phyloP scores from a whole-genome alignment of 2,797 vertebrate genomes.

The Discoglossus pictus region DNA sequence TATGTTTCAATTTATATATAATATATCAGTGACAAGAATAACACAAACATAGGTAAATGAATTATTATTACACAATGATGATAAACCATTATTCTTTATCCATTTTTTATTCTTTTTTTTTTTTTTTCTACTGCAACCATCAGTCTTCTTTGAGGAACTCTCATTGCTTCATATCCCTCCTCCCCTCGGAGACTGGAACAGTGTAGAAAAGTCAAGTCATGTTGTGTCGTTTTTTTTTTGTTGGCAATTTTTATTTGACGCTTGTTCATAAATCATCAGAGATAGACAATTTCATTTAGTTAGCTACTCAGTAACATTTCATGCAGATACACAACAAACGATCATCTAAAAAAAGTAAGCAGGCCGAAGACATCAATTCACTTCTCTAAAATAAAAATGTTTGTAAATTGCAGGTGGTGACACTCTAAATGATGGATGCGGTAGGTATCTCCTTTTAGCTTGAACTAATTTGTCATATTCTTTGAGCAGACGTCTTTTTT shows the following conservation, averaged over 20 bases:
- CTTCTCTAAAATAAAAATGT: too few species aligned
- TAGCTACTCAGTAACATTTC: too few species aligned
- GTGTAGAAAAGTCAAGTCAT: constrained; percentile 22
- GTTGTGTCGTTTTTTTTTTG: constrained; percentile 24
- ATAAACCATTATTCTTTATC: constrained; percentile 35
- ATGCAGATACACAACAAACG: too few species aligned
- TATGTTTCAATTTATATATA: constrained; percentile 57
- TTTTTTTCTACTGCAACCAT: constrained; percentile 28
- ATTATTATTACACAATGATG: constrained; percentile 25
- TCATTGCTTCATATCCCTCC: constrained; percentile 10
- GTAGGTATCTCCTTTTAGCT: too few species aligned
- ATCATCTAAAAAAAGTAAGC: too few species aligned
- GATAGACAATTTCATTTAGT: too few species aligned
- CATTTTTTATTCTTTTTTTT: constrained; percentile 33
- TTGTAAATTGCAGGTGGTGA: too few species aligned
- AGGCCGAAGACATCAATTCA: too few species aligned
- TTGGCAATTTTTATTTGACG: background rate
- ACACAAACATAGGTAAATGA: constrained; percentile 19
- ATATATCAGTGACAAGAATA: constrained; percentile 15
- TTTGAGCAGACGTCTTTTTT: too few species aligned
- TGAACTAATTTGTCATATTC: too few species aligned
- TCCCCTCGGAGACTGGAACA: constrained; percentile 20
- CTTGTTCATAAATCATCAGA: too few species aligned
- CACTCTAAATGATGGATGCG: too few species aligned
- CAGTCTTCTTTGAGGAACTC: constrained; percentile 34